Evolutionary conservation across 1,140 invertebrate genomes (phyloP), one percentile per base, ranked within the genome.

Genomic region (Drosophila elegans): DNA sequence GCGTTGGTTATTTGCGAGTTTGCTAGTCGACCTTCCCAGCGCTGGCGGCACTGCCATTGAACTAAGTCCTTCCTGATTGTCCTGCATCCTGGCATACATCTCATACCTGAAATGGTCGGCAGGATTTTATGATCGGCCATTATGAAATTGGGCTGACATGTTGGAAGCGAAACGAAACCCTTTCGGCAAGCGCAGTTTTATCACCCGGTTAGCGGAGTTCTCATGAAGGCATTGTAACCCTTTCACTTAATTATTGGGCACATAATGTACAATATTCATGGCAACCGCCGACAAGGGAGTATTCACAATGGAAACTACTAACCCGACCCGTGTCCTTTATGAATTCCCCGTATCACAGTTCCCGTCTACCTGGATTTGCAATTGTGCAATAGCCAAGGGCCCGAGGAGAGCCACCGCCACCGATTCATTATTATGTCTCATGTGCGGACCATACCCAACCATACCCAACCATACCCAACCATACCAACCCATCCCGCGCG

Each of bases 161-260:
- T 78, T 89, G 66, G 41, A 46, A 69, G 42, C 49, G 41, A 53
- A 57, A 72, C 16, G 45, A 88, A 88, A 82, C 83, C 84, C 72
- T 89, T 88, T 80, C 56, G 61, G 29, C 52, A 7, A 60, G 52
- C 56, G 41, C 59, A 54, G 61, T 80, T 86, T 82, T 82, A 88
- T 88, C 79, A 83, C 84, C 84, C 84, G 84, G 76, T 78, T 80
- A 74, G 80, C 62, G 48, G 77, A 84, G 84, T 88, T 88, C 80
- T 88, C 80, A 88, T 88, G 80, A 84, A 89, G 73, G 64, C 84
- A 84, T 88, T 88, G 84, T 88, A 89, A 89, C 84, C 84, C 84
- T 88, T 88, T 88, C 80, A 88, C 84, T 88, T 88, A 90, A 88
- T 88, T 88, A 88, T 88, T 88, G 80, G 84, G 84, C 67, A 89